Percentiles rank a stretch among this genome's conserved stretches.
Conservation (phyloP, 2,113 vertebrate species). For the Caranx ignobilis region DNA sequence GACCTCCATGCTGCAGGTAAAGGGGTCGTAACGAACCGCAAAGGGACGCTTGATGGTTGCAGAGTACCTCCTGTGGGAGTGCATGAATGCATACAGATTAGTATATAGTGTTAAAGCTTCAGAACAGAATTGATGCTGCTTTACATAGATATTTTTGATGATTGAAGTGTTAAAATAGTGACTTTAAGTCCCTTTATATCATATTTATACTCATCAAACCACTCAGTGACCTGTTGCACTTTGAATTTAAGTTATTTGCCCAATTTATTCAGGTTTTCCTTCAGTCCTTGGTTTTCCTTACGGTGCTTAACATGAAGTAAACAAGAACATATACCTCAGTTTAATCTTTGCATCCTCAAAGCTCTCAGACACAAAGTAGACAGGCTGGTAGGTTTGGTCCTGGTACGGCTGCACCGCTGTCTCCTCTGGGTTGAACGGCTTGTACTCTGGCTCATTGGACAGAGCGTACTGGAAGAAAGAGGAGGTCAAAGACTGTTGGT, state of each 20-base stretch:
- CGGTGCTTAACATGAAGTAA: too few relatives aligned
- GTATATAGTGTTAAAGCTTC: neutral
- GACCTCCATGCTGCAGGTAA: conserved; percentile 85
- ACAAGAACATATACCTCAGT: conserved; percentile 73
- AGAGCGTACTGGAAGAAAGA: conserved; percentile 81
- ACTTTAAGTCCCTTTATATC: too few relatives aligned
- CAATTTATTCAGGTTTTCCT: too few relatives aligned
- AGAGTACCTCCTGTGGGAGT: conserved; percentile 81
- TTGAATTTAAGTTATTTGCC: too few relatives aligned
- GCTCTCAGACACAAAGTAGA: conserved; percentile 90
- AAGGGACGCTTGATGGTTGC: conserved; percentile 85
- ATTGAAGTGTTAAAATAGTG: too few relatives aligned
- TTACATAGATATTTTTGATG: too few relatives aligned
- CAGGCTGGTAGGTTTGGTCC: conserved; percentile 87
- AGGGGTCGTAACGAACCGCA: conserved; percentile 80
- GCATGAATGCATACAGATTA: neutral
- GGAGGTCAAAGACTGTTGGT: neutral
- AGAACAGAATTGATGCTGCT: too few relatives aligned
- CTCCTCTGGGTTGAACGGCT: conserved; percentile 85
- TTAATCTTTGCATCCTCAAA: conserved; percentile 88
- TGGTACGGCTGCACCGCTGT: conserved; percentile 85
- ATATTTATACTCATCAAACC: too few relatives aligned
- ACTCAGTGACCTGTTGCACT: too few relatives aligned
- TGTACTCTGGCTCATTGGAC: conserved; percentile 87
- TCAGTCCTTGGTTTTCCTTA: too few relatives aligned